These are phyloP conservation scores for Sinohyriopsis cumingii DNA, from an alignment of 2,888 invertebrate genomes.

Conservation along the genomic window DNA sequence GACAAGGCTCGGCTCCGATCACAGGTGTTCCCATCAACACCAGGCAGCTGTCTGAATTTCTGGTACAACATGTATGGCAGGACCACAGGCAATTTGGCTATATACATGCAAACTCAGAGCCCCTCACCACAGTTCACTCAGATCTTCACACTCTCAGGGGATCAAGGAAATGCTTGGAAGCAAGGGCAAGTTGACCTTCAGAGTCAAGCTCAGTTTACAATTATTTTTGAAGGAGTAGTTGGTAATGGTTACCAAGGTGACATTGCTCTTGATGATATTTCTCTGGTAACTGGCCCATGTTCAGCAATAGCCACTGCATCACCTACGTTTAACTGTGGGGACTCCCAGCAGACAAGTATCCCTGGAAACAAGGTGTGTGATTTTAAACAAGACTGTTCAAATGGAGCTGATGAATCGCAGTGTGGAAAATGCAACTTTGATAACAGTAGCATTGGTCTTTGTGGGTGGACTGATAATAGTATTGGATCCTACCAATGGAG, in stretches of 20 bases:
- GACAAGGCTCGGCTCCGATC: slow-evolving; percentile 75
- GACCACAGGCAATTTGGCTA: slow-evolving; percentile 47
- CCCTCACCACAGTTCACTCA: slow-evolving; percentile 7
- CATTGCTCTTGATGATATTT: slow-evolving; percentile 62
- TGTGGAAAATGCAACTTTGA: slow-evolving; percentile 66
- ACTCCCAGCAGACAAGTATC: slow-evolving; percentile 18
- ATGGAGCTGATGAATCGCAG: slow-evolving; percentile 54
- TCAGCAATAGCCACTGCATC: slow-evolving; percentile 24
- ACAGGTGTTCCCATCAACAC: slow-evolving; percentile 22
- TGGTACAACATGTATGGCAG: slow-evolving; percentile 62
- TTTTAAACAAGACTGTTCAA: slow-evolving; percentile 54
- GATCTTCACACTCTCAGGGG: slow-evolving; percentile 30
- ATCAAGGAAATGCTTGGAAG: slow-evolving; percentile 54
- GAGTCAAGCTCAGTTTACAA: slow-evolving; percentile 31
- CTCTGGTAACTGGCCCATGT: slow-evolving; percentile 46
- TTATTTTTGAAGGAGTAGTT: slow-evolving; percentile 56
- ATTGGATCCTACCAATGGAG: slow-evolving; percentile 54
- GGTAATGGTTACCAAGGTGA: slow-evolving; percentile 50
- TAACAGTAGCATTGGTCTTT: slow-evolving; percentile 25
- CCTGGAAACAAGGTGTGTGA: slow-evolving; percentile 57
- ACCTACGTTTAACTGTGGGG: slow-evolving; percentile 37
- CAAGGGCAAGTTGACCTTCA: slow-evolving; percentile 43
- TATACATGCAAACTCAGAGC: slow-evolving; percentile 33
- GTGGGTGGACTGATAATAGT: slow-evolving; percentile 55
- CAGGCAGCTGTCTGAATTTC: slow-evolving; percentile 48